phyloP scores from a whole-genome alignment of 2,888 invertebrate species.

The Prosopocoilus inquinatus region DNA sequence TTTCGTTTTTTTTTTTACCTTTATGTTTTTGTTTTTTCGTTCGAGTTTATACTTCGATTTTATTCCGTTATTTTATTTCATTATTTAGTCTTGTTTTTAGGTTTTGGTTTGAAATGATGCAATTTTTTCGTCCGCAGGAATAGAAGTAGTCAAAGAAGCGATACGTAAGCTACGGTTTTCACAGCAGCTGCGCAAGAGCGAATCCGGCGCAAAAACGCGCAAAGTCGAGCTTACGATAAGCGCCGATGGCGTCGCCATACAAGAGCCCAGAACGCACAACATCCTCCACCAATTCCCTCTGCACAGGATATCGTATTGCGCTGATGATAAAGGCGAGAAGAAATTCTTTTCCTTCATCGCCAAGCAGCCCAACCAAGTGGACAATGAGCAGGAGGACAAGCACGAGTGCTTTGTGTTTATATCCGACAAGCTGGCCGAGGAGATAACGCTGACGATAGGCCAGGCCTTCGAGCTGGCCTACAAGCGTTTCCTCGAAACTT shows the following conservation, averaged over 20 bases:
- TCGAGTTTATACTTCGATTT: too few relatives aligned
- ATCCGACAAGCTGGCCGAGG: conserved; percentile 95
- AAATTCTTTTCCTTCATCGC: conserved; percentile 96
- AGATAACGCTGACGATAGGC: conserved; percentile 96
- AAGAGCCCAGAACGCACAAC: conserved; percentile 71
- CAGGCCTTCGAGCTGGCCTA: conserved; percentile 98
- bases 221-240: conserved; percentile 96
- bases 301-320: conserved; percentile 97
- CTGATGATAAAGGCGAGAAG: conserved; percentile 97
- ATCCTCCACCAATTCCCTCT: conserved; percentile 94
- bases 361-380: conserved; percentile 60
- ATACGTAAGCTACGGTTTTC: conserved; percentile 94
- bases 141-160: conserved; percentile 96
- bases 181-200: conserved; percentile 87
- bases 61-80: too few relatives aligned
- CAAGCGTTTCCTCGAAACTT: conserved; percentile 89
- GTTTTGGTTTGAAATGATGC: too few relatives aligned
- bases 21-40: too few relatives aligned
- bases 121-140: conserved; percentile 53
- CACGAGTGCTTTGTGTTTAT: conserved; percentile 98
- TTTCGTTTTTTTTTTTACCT: too few relatives aligned
- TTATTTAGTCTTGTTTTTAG: too few relatives aligned
- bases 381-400: conserved; percentile 64
- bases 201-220: conserved; percentile 85
- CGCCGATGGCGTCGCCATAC: conserved; percentile 92